Base-by-base conservation (phyloP, 2,113 vertebrate species). In the Montifringilla adamsi region DNA sequence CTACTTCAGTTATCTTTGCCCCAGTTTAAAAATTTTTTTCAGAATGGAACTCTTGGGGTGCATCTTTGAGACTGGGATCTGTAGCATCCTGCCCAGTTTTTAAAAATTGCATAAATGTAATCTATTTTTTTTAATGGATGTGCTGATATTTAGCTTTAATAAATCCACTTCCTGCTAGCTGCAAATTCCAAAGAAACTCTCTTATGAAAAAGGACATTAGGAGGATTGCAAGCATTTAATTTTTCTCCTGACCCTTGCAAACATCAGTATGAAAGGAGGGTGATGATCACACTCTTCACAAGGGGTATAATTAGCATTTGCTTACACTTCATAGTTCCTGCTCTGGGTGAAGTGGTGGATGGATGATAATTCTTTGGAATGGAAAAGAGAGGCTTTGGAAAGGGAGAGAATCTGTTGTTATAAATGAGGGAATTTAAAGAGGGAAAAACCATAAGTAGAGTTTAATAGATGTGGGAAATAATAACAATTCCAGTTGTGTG, bases 291-390 rank as follows among this genome's bases (percentile, higher is more conserved):
- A 84, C 72, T 88, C 30, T 43, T 81, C 72, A 63, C 77, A 23
- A 89, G 46, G 28, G 81, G 30, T 94, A 91, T 91, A 95, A 78
- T 89, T 96, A 89, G 77, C 81, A 81, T 74, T 96, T 88, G 72
- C 72, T 96, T 94, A 84, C 60, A 67, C 43, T 91, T 84, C 59
- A 59, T 74, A 79, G 33, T 83, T 95, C 84, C 72, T 96, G 63
- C 52, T 92, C 30, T 74, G 39, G 56, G 33, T 79, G 82, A 92
- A 96, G 85, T 68, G 46, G 43, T 75, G 52, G 60, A 84, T 67
- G 30, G 64, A 77, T 87, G 21, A 37, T 33, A 55, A 46, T 24
- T 50, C 43, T 79, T 66, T 55, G 68, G 53, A 81, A 60, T 27
- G 46, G 69, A 78, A 74, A 89, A 87, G 47, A 44, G 58, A 84